Evolutionary conservation across 2,113 vertebrate species (phyloP).

Genomic region (Ptyas mucosa): DNA sequence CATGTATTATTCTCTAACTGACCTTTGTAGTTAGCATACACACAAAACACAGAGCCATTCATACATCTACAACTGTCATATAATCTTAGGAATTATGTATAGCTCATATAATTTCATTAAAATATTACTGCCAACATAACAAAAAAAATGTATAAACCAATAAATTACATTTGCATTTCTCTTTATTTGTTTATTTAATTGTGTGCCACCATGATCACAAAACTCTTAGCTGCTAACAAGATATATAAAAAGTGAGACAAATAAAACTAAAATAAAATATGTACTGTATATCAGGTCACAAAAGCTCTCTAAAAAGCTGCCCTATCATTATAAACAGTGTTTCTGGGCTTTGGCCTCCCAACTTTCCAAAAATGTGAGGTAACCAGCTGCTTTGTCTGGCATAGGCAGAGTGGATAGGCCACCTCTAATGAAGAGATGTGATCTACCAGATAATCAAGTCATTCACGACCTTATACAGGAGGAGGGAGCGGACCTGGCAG

Average conservation of each 20-base stretch:
- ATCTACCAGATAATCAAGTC: too few species aligned
- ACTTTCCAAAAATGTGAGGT: not conserved
- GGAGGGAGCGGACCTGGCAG: too few species aligned
- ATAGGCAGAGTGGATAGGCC: too few species aligned
- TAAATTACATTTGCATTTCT: not conserved
- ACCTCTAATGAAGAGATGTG: too few species aligned
- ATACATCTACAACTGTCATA: not conserved
- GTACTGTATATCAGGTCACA: not conserved
- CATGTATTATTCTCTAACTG: slow-evolving; percentile 26
- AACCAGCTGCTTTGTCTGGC: not conserved
- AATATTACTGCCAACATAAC: not conserved
- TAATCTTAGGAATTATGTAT: not conserved
- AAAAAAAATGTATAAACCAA: slow-evolving; percentile 19
- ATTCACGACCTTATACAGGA: too few species aligned
- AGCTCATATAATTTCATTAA: not conserved
- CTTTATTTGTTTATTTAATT: not conserved
- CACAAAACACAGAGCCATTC: not conserved
- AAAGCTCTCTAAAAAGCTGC: not conserved
- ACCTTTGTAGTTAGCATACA: slow-evolving; percentile 16
- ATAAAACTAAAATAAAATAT: not conserved
- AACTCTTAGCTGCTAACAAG: not conserved
- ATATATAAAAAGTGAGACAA: not conserved
- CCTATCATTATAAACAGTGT: not conserved
- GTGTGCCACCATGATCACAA: not conserved
- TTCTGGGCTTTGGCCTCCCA: not conserved